Evolutionary conservation across 2,113 vertebrate species (phyloP), one percentile per base, ranked within the genome.

Genomic region (Egretta garzetta): DNA sequence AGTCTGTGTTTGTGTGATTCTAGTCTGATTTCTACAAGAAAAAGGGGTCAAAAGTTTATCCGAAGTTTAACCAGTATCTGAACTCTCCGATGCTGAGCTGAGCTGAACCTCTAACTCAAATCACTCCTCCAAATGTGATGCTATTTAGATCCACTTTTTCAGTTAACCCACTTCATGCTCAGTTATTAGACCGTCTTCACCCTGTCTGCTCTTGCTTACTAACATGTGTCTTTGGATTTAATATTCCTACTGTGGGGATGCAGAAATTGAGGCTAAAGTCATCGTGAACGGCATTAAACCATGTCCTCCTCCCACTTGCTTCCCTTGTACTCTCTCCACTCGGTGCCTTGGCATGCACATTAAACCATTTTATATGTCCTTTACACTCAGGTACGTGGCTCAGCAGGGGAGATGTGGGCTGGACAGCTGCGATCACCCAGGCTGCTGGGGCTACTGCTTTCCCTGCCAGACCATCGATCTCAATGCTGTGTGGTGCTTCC

Each of bases 1-100:
- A 91, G 91, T 95, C 96, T 96, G 56, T 88, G 86, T 96, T 95
- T 96, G 70, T 96, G 71, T 35, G 86, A 92, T 96, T 93, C 70
- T 81, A 87, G 80, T 70, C 80, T 90, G 77, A 84, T 75, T 96
- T 81, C 74, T 91, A 85, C 70, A 88, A 81, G 66, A 82, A 95
- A 96, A 94, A 23, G n/a, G 22, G 93, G 93, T 96, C 94, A 93
- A 95, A 95, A 97, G 96, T 97, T 97, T 96, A 92, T 95, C 96
- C 84, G 2, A 95, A 96, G 63, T 97, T 96, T 97, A 96, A 93
- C 95, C 93, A 95, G 53, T 41, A 55, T 93, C 45, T 96, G 95
- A 97, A 96, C 94, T 96, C 93, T 95, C 41, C 53, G 82, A 15
- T 18, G 66, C 58, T 95, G 83, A 82, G 90, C 56, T 92, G 72